Conservation (phyloP, 1,140 invertebrate species). For the Magallana ariakensis region DNA sequence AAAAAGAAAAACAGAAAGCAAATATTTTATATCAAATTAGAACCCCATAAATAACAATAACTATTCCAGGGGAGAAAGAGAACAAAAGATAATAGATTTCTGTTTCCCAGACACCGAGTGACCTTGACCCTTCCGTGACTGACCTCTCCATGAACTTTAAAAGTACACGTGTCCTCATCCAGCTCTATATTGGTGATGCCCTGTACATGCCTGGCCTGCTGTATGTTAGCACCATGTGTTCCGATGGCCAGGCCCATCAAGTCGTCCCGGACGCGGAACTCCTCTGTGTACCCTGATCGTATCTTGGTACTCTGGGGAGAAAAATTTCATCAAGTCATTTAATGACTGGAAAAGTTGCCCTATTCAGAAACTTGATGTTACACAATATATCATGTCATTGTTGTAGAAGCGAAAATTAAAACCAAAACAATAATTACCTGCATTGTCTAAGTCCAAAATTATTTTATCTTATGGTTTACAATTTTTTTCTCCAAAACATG, state of each 20-base stretch:
- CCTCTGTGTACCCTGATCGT: slow-evolving; percentile 88
- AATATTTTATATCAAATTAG: no score
- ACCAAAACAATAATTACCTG: background rate
- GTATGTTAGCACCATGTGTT: slow-evolving; percentile 97
- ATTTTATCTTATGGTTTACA: no score
- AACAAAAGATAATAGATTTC: no score
- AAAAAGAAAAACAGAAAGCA: no score
- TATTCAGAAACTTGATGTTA: no score
- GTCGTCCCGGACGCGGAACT: slow-evolving; percentile 96
- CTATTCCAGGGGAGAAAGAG: no score
- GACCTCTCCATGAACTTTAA: slow-evolving; percentile 97
- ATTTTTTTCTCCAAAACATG: no score
- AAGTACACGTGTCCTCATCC: slow-evolving; percentile 96
- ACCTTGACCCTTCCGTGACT: slow-evolving; percentile 47
- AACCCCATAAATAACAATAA: no score
- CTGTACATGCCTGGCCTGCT: slow-evolving; percentile 94
- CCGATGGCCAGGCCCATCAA: slow-evolving; percentile 96
- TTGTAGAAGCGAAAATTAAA: no score
- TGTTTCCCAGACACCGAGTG: no score
- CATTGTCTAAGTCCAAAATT: background rate
- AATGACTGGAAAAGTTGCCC: no score
- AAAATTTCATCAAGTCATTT: background rate
- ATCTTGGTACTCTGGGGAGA: slow-evolving; percentile 73
- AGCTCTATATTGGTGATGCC: slow-evolving; percentile 96
- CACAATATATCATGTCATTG: no score